A percentile compares a stretch with the other conserved stretches of the same genome.
Evolutionary conservation across 2,113 vertebrate species (phyloP).

Genomic region (Cebus imitator): DNA sequence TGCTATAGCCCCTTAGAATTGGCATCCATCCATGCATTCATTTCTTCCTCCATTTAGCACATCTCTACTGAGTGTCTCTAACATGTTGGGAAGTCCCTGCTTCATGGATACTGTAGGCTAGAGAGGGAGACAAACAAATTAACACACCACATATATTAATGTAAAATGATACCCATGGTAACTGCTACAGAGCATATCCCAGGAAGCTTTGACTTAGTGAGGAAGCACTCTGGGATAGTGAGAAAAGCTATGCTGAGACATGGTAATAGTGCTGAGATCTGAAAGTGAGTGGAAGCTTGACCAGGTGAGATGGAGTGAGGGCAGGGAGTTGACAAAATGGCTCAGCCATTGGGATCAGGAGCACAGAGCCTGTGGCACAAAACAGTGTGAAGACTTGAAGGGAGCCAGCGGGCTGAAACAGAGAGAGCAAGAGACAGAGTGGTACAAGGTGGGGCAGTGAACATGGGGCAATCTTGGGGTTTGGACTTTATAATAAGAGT

Average conservation of each 20-base stretch:
- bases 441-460: background rate
- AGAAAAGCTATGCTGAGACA: background rate
- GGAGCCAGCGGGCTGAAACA: background rate
- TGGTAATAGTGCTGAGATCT: background rate
- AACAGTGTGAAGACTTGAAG: background rate
- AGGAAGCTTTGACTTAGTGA: background rate
- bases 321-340: background rate
- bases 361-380: background rate
- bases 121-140: background rate
- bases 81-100: background rate
- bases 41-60: background rate
- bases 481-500: background rate
- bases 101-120: background rate
- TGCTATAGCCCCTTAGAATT: background rate
- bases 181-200: background rate
- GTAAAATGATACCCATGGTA: background rate
- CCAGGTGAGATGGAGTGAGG: background rate
- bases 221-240: background rate
- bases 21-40: no score
- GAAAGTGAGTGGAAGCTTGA: background rate
- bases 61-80: background rate
- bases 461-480: accelerated
- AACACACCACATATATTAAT: background rate
- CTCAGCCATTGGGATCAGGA: background rate
- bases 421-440: background rate